These are phyloP conservation scores for Drosophila limbata DNA, from an alignment of 2,888 invertebrate species.

Conservation along the genomic window DNA sequence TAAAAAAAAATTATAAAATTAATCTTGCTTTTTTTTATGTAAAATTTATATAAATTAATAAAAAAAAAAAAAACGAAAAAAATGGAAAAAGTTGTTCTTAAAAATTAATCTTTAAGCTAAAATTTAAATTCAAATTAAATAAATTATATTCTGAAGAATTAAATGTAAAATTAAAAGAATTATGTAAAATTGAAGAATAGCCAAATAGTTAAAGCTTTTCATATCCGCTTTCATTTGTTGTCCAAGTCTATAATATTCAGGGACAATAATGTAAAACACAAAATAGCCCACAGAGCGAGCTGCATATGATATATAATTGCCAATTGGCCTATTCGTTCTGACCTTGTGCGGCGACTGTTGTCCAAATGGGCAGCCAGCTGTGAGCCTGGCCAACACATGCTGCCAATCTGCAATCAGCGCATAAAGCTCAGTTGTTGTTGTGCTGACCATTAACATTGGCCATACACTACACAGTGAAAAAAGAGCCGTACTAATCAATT, in stretches of 20 bases:
- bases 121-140: too few species aligned
- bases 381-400: slow-evolving; percentile 25
- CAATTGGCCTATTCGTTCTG: slow-evolving; percentile 42
- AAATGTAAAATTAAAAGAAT: too few species aligned
- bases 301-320: slow-evolving; percentile 43
- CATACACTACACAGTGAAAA: background rate
- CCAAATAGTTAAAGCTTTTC: background rate
- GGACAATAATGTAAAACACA: background rate
- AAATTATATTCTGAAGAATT: too few species aligned
- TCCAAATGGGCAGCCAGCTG: slow-evolving; percentile 4
- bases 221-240: background rate
- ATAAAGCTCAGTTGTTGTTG: slow-evolving; percentile 37
- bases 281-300: slow-evolving; percentile 13
- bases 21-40: too few species aligned
- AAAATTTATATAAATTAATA: too few species aligned
- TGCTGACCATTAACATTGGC: background rate
- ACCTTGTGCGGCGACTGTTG: slow-evolving; percentile 27
- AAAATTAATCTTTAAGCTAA: too few species aligned
- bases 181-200: background rate
- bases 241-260: background rate
- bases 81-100: too few species aligned
- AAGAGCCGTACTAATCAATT: too few species aligned
- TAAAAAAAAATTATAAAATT: too few species aligned
- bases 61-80: too few species aligned
- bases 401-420: slow-evolving; percentile 17